phyloP scores from a whole-genome alignment of 2,888 invertebrate genomes.

The Tortrix viridana region DNA sequence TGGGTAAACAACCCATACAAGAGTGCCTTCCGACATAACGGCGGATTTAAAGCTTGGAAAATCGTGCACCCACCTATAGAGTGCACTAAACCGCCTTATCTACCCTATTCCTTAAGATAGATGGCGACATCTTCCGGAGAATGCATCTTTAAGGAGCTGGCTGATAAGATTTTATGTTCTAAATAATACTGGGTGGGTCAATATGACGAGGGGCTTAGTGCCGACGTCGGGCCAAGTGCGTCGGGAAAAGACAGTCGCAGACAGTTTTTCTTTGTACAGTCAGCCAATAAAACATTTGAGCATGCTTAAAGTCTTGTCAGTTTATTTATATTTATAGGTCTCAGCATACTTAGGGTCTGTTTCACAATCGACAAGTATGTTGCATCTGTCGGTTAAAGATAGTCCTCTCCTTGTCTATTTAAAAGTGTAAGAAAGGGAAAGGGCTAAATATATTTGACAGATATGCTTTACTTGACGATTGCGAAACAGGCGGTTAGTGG shows the following conservation, averaged over 20 bases:
- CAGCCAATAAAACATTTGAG: too few species aligned
- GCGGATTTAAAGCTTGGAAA: conserved; percentile 59
- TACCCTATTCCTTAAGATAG: conserved; percentile 73
- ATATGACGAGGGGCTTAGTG: conserved; percentile 44
- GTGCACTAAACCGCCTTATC: conserved; percentile 73
- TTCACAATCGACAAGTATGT: too few species aligned
- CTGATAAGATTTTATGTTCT: conserved; percentile 72
- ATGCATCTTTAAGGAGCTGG: conserved; percentile 69
- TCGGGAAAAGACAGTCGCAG: not conserved
- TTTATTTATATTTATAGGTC: too few species aligned
- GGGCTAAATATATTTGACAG: too few species aligned
- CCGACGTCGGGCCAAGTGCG: not conserved
- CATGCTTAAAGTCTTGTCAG: too few species aligned
- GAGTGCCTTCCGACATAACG: conserved; percentile 58
- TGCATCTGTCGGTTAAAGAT: too few species aligned
- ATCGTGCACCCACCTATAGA: conserved; percentile 61
- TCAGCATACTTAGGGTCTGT: too few species aligned
- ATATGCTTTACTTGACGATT: too few species aligned
- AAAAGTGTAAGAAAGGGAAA: too few species aligned
- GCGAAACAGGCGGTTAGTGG: too few species aligned
- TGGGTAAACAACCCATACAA: conserved; percentile 39
- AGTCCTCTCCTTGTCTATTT: too few species aligned
- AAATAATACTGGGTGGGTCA: conserved; percentile 58
- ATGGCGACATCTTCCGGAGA: conserved; percentile 65
- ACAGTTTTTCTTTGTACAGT: not conserved